Evolutionary conservation across 2,888 invertebrate species (phyloP).

Genomic region (Ischnus inquisitorius): DNA sequence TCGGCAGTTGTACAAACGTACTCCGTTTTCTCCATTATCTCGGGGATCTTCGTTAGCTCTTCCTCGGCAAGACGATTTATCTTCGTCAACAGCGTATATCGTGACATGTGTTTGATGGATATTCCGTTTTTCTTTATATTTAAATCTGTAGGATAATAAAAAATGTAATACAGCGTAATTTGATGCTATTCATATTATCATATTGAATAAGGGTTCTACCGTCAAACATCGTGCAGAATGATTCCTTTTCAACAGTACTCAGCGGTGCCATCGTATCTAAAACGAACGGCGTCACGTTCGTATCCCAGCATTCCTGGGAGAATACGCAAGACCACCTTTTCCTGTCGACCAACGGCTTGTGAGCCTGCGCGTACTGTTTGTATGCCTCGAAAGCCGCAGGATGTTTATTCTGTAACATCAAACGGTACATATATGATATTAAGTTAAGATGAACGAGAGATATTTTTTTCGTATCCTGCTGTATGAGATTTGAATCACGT

Average conservation of each 20-base stretch:
- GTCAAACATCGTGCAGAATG: conserved; percentile 11
- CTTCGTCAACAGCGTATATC: not conserved
- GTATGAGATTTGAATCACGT: not conserved
- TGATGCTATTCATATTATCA: too few species aligned
- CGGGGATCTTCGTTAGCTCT: not conserved
- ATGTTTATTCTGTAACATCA: too few species aligned
- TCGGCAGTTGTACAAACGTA: conserved; percentile 65
- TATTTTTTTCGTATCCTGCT: too few species aligned
- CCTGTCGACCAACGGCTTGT: too few species aligned
- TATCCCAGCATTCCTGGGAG: not conserved
- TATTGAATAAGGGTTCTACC: not conserved
- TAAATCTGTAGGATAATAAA: conserved; percentile 4
- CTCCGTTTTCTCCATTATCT: not conserved
- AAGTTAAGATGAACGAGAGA: too few species aligned
- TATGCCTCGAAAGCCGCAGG: too few species aligned
- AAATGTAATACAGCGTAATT: too few species aligned
- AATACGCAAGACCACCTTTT: not conserved
- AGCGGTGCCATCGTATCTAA: not conserved
- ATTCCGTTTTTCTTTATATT: not conserved
- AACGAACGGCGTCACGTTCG: not conserved
- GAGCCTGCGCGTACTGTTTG: too few species aligned
- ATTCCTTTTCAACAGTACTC: conserved; percentile 6
- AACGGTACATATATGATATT: too few species aligned
- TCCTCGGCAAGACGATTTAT: not conserved
- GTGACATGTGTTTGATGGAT: not conserved